Conservation (phyloP, 2,113 vertebrate genomes). For the Limnothrissa miodon region DNA sequence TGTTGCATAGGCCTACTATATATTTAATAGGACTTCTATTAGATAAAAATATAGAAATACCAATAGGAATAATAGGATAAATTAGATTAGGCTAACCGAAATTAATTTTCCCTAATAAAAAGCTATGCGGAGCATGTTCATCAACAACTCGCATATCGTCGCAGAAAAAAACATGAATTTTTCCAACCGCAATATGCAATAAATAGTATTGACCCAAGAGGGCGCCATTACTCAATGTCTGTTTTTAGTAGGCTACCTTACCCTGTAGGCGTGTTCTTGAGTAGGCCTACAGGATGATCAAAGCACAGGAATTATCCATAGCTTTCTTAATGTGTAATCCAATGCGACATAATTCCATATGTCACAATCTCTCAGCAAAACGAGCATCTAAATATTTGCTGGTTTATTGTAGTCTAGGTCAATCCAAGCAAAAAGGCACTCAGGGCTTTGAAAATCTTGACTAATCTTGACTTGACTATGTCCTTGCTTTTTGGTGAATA, state of each 20-base stretch:
- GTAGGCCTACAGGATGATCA: background rate
- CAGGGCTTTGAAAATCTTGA: background rate
- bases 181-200: constrained; percentile 31
- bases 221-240: constrained; percentile 42
- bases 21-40: background rate
- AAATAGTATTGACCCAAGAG: constrained; percentile 37
- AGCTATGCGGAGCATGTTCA: background rate
- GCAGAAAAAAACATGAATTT: constrained; percentile 15
- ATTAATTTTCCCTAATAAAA: background rate
- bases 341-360: background rate
- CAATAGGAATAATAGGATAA: background rate
- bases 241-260: background rate
- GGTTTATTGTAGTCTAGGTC: background rate
- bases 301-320: background rate
- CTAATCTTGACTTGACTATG: too few species aligned
- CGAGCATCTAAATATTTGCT: background rate
- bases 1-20: background rate
- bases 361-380: background rate
- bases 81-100: background rate
- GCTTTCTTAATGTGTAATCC: background rate
- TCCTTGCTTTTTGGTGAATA: background rate
- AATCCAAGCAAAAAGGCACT: background rate
- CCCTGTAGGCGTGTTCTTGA: background rate
- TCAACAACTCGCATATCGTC: constrained; percentile 20
- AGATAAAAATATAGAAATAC: too few species aligned